A percentile compares a stretch with the other conserved stretches of the same genome.
These are phyloP conservation scores for Sebastes iracundus DNA, from an alignment of 2,797 vertebrate genomes.

Conservation along the genomic window DNA sequence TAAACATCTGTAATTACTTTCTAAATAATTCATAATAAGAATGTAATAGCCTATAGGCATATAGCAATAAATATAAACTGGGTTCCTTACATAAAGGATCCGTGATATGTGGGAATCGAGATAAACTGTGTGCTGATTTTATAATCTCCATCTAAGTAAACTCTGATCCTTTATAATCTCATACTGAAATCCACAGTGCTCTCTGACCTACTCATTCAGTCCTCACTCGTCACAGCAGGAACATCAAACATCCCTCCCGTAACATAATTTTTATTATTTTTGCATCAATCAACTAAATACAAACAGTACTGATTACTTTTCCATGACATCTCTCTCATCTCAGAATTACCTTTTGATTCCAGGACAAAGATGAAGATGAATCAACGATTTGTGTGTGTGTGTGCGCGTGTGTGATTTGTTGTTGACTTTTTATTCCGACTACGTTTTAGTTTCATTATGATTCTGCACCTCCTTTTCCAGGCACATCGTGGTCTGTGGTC, in stretches of 20 bases:
- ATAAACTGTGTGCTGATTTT: conserved; percentile 44
- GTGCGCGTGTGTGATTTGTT: not conserved
- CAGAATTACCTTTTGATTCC: conserved; percentile 40
- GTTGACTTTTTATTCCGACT: not conserved
- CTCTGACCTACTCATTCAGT: conserved; percentile 45
- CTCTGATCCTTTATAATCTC: conserved; percentile 76
- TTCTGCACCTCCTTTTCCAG: conserved; percentile 79
- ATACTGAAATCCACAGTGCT: conserved; percentile 54
- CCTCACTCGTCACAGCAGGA: conserved; percentile 20
- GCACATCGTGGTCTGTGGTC: conserved; percentile 99
- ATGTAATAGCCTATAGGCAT: not conserved
- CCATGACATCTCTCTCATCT: conserved; percentile 12
- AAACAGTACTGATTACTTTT: conserved; percentile 11
- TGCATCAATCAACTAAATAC: conserved; percentile 6
- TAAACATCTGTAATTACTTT: not conserved
- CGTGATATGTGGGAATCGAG: conserved; percentile 27
- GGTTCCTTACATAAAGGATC: conserved; percentile 40
- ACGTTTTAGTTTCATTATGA: conserved; percentile 33
- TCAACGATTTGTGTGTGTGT: not conserved
- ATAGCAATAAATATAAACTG: not conserved
- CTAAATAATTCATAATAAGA: not conserved
- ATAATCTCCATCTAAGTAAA: conserved; percentile 71
- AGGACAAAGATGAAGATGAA: conserved; percentile 35
- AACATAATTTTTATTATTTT: conserved; percentile 26
- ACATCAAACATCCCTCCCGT: conserved; percentile 16